Evolutionary conservation across 2,888 invertebrate species (phyloP), one percentile per base, ranked within the genome.

Genomic region (Leptinotarsa haldemani): DNA sequence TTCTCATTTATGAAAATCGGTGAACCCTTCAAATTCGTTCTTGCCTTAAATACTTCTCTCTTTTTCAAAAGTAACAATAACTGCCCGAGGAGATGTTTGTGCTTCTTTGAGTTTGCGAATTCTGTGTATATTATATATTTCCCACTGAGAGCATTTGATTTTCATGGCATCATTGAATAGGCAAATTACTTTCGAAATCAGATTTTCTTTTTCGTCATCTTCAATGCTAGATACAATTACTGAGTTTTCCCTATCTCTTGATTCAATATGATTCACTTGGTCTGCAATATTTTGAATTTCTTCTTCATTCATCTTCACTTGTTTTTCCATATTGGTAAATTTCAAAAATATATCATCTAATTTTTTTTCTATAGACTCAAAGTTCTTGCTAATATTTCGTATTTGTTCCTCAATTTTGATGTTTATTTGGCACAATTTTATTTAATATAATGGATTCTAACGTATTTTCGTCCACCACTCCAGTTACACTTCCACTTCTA

Each of bases 1-100:
- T 47, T 47, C 22, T 47, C 65, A 65, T 65, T 65, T 16, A 65
- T 22, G 1, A 48, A 50, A 7, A 65, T 50, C 4, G 47, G 15
- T 47, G 25, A 50, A 50, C 50, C 25, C 65, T 66, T 50, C 9
- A 30, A 30, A 16, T 48, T 50, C 16, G 65, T 48, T 50, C 52
- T 66, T 66, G 66, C 66, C 16, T 5, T 50, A 13, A 16, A 66
- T 50, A 66, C 25, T 50, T 66, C 50, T 25, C 22, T 66, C n/a
- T 25, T 52, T 13, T 66, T 52, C 52, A 66, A 52, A 52, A 22
- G 50, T 50, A 47, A 66, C 52, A 66, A 66, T 30, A 1, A 66
- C 50, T 66, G 52, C 9, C 50, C 50, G 9, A n/a, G 30, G 30
- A 30, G 9, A 61, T 66, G 52, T 25, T 22, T 50, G 48, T 48